Percentiles rank a stretch among this genome's conserved stretches.
These are phyloP conservation scores for Crotalus helleri DNA, from an alignment of 2,113 vertebrate species.

Conservation along the genomic window DNA sequence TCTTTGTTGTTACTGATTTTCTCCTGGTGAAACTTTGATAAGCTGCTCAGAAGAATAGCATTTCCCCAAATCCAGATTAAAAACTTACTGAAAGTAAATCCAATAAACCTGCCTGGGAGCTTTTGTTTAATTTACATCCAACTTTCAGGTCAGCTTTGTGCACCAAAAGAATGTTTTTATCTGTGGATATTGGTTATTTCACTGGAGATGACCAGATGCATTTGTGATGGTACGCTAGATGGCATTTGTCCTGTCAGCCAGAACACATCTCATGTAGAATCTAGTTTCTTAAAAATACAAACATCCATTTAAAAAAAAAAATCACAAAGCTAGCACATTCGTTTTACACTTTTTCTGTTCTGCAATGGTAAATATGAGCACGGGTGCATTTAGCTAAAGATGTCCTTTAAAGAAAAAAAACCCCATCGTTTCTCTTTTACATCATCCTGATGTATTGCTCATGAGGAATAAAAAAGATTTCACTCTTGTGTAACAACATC, in stretches of 20 bases:
- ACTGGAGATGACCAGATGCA: conserved; percentile 47
- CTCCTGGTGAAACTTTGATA: neutral
- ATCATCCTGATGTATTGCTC: conserved; percentile 32
- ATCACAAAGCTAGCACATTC: conserved; percentile 26
- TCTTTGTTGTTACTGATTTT: neutral
- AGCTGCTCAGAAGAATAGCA: neutral
- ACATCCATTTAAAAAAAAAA: neutral
- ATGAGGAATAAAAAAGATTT: conserved; percentile 47
- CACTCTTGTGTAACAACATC: conserved; percentile 33
- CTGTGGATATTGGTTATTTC: conserved; percentile 53
- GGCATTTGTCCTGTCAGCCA: conserved; percentile 38
- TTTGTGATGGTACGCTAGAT: conserved; percentile 48
- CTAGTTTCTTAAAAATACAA: conserved; percentile 31
- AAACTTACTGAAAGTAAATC: neutral
- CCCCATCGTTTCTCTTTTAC: neutral
- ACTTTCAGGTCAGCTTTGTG: conserved; percentile 29
- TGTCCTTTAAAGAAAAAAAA: conserved; percentile 1
- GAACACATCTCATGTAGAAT: conserved; percentile 30
- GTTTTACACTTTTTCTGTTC: conserved; percentile 40
- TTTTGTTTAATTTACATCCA: conserved; percentile 50
- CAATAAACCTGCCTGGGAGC: neutral
- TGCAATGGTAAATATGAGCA: conserved; percentile 12
- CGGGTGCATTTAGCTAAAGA: conserved; percentile 45
- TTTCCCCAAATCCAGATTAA: neutral
- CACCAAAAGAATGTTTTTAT: conserved; percentile 20